Conservation (phyloP, 2,888 invertebrate species). For the Caenorhabditis sp. region DNA sequence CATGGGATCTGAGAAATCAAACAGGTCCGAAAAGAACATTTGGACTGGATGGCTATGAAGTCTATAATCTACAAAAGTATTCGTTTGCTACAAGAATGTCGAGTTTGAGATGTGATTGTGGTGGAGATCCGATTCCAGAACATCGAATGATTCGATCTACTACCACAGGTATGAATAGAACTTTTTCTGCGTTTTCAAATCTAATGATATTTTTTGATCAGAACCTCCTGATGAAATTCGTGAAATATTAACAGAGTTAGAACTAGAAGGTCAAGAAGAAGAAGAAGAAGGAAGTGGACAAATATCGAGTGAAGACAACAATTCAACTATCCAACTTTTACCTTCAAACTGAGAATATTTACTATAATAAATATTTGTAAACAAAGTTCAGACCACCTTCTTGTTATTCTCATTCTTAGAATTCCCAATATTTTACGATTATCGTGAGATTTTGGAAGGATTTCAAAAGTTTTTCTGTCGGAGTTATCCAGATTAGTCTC, state of each 20-base stretch:
- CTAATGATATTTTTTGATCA: not conserved
- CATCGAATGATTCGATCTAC: not conserved
- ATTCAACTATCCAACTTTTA: too few relatives aligned
- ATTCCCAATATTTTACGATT: too few relatives aligned
- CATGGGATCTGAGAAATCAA: constrained; percentile 14
- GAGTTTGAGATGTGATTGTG: constrained; percentile 11
- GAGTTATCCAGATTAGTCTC: too few relatives aligned
- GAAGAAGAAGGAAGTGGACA: not conserved
- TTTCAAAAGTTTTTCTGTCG: too few relatives aligned
- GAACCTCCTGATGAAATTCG: not conserved
- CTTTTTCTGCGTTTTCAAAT: too few relatives aligned
- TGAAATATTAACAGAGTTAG: not conserved
- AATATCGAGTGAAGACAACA: not conserved
- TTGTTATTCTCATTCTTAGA: too few relatives aligned
- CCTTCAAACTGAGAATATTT: too few relatives aligned
- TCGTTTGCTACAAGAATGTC: constrained; percentile 7
- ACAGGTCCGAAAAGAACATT: constrained; percentile 18
- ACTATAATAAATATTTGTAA: too few relatives aligned
- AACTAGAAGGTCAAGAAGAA: too few relatives aligned
- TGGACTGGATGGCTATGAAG: constrained; percentile 9
- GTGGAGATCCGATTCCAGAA: not conserved
- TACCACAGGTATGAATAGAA: not conserved
- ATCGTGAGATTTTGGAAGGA: too few relatives aligned
- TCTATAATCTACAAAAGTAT: constrained; percentile 1
- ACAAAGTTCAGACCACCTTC: too few relatives aligned